Percentiles rank a stretch among this genome's conserved stretches.
These are phyloP conservation scores for Brienomyrus longianalis DNA, from an alignment of 2,113 vertebrate species.

Conservation along the genomic window DNA sequence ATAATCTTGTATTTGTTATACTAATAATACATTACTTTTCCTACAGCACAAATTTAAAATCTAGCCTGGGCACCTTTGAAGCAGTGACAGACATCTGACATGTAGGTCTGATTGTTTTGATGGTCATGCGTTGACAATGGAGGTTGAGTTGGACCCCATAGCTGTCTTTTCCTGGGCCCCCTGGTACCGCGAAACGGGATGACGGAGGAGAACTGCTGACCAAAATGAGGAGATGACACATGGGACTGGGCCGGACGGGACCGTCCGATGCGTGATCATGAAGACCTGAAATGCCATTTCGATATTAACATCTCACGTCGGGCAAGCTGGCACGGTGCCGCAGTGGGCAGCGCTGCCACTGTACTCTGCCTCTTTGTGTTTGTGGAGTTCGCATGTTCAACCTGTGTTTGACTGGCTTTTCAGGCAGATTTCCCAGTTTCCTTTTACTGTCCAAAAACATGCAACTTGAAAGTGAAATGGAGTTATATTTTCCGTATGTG, in stretches of 20 bases:
- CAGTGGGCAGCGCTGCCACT: no score
- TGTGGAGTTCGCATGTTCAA: no score
- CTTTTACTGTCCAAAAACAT: no score
- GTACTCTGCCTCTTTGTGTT: no score
- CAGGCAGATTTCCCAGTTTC: no score
- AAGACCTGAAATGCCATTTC: background rate
- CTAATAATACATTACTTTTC: background rate
- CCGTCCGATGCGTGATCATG: no score
- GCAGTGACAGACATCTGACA: background rate
- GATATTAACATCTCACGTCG: background rate
- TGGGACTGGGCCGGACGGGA: background rate
- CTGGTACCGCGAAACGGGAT: background rate
- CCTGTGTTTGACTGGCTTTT: no score
- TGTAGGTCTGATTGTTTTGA: background rate
- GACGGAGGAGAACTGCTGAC: background rate
- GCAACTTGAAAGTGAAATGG: no score
- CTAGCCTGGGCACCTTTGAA: background rate
- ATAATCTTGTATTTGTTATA: background rate
- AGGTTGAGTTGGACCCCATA: background rate
- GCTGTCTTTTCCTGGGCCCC: background rate
- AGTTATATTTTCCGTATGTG: no score
- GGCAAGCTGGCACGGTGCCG: no score
- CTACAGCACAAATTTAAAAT: background rate
- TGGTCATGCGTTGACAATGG: background rate
- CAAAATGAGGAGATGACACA: background rate